These are phyloP conservation scores for Ormia ochracea DNA, from an alignment of 2,888 invertebrate species.

Conservation along the genomic window DNA sequence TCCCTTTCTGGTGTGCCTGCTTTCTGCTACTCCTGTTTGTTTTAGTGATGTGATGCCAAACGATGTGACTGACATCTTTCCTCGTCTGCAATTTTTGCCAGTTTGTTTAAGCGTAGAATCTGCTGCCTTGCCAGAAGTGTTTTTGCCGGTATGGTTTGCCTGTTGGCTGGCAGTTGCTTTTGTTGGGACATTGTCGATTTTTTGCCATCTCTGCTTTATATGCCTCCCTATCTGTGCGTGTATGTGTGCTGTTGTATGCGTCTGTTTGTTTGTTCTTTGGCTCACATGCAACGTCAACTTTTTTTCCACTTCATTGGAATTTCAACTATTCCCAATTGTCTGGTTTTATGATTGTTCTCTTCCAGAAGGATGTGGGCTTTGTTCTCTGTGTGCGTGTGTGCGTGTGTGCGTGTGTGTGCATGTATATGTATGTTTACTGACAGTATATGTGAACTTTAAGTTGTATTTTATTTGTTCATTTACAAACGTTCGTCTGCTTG, in stretches of 20 bases:
- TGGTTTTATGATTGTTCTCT: conserved; percentile 58
- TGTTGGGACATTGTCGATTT: neutral
- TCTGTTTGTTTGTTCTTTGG: conserved; percentile 51
- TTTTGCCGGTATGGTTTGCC: conserved; percentile 17
- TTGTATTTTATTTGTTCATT: conserved; percentile 39
- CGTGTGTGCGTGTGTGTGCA: neutral
- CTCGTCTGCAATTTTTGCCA: conserved; percentile 28
- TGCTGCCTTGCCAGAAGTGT: conserved; percentile 20
- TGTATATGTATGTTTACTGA: neutral
- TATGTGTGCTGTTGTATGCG: neutral
- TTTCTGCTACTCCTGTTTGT: conserved; percentile 23
- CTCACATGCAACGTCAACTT: conserved; percentile 62
- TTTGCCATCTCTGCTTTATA: neutral
- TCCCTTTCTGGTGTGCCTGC: neutral
- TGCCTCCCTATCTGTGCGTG: neutral
- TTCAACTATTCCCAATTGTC: conserved; percentile 62
- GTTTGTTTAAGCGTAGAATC: conserved; percentile 8
- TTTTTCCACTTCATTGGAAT: conserved; percentile 62
- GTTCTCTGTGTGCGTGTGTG: neutral
- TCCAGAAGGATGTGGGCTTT: conserved; percentile 21
- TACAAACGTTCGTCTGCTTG: conserved; percentile 14
- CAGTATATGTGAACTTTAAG: conserved; percentile 27
- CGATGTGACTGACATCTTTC: conserved; percentile 36
- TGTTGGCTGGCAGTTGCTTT: neutral
- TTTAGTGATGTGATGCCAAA: conserved; percentile 37